A percentile compares a stretch with the other conserved stretches of the same genome.
Conservation (phyloP, 1,140 invertebrate species). For the Archegozetes longisetosus region DNA sequence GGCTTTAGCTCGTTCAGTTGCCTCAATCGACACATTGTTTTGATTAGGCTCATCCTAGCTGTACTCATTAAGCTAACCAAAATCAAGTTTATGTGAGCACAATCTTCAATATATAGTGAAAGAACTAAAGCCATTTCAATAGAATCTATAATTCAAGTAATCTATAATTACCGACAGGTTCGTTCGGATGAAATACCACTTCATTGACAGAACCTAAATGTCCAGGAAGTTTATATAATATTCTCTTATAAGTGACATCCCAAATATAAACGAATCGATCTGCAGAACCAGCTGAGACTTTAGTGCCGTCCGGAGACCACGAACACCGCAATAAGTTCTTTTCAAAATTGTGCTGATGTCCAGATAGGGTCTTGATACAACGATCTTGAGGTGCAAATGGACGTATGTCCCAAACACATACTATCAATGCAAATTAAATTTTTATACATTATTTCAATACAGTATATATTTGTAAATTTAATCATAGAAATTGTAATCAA, state of each 20-base stretch:
- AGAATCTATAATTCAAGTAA: no score
- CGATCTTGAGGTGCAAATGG: slow-evolving; percentile 65
- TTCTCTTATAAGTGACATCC: slow-evolving; percentile 72
- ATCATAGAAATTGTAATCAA: no score
- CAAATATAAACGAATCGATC: slow-evolving; percentile 93
- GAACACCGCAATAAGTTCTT: slow-evolving; percentile 74
- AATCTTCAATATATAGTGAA: no score
- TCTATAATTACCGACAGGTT: slow-evolving; percentile 73
- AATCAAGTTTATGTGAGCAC: no score
- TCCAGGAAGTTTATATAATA: slow-evolving; percentile 92
- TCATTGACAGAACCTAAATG: slow-evolving; percentile 96
- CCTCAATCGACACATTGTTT: no score
- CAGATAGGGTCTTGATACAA: slow-evolving; percentile 78
- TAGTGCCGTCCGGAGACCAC: slow-evolving; percentile 72
- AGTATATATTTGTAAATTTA: no score
- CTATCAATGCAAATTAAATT: no score
- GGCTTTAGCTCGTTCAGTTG: no score
- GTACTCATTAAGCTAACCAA: no score
- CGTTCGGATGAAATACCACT: slow-evolving; percentile 84
- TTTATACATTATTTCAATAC: no score
- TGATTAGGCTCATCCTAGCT: no score
- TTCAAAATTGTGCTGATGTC: slow-evolving; percentile 97
- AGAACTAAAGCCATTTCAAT: no score
- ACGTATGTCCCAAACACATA: slow-evolving; percentile 50
- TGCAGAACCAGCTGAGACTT: slow-evolving; percentile 75